phyloP scores from a whole-genome alignment of 2,797 vertebrate species.

The Cyprinella venusta region DNA sequence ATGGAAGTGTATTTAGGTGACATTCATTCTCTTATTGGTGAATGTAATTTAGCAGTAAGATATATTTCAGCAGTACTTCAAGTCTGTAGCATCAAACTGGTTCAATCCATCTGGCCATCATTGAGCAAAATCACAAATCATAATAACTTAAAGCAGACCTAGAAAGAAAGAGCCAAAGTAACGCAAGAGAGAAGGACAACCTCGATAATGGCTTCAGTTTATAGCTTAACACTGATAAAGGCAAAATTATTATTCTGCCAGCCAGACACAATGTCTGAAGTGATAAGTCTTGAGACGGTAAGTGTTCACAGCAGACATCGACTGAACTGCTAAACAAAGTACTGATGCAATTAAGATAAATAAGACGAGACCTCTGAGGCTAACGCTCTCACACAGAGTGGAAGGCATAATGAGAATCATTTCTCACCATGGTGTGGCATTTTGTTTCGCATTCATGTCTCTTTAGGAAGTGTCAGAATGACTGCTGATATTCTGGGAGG shows the following conservation, averaged over 20 bases:
- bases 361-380: not conserved
- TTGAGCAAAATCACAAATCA: not conserved
- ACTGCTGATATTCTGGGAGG: not conserved
- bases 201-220: not conserved
- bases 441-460: slow-evolving; percentile 15
- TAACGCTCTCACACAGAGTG: slow-evolving; percentile 4
- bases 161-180: not conserved
- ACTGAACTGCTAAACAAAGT: slow-evolving; percentile 23
- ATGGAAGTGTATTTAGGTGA: too few relatives aligned
- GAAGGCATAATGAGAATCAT: slow-evolving; percentile 30
- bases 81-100: not conserved
- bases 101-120: not conserved
- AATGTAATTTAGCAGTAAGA: not conserved
- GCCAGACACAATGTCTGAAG: not conserved
- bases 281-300: not conserved
- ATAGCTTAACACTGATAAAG: not conserved
- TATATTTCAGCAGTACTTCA: not conserved
- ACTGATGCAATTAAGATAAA: slow-evolving; percentile 27
- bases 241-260: not conserved
- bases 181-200: too few relatives aligned
- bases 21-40: not conserved
- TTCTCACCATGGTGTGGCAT: slow-evolving; percentile 47
- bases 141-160: not conserved
- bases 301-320: not conserved
- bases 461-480: slow-evolving; percentile 2